A percentile compares a stretch with the other conserved stretches of the same genome.
These are phyloP conservation scores for Ctenodactylus gundi DNA, from an alignment of 2,113 vertebrate species.

Conservation along the genomic window DNA sequence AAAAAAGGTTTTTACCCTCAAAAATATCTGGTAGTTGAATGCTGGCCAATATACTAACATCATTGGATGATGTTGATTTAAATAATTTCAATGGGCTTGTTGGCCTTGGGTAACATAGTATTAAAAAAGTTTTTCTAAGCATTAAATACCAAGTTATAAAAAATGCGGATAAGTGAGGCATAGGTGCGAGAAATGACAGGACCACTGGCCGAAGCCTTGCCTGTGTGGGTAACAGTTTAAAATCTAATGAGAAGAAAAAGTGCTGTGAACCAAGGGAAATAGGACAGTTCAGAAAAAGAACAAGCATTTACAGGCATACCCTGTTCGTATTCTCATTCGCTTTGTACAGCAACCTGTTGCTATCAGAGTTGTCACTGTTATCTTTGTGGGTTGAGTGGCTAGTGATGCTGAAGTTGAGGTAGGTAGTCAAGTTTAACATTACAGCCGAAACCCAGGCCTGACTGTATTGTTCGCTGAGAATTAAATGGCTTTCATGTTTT, in stretches of 20 bases:
- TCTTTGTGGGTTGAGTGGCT: neutral
- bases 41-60: conserved; percentile 17
- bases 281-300: conserved; percentile 5
- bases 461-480: neutral
- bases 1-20: neutral
- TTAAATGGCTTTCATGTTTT: conserved; percentile 14
- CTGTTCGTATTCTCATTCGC: neutral
- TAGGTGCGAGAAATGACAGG: neutral
- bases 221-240: conserved; percentile 1
- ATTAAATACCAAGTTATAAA: conserved; percentile 1
- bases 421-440: neutral
- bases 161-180: conserved; percentile 22
- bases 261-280: neutral
- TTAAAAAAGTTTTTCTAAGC: conserved; percentile 30
- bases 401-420: neutral
- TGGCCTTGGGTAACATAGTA: neutral
- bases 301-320: no score
- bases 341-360: neutral
- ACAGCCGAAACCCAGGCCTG: neutral
- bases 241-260: conserved; percentile 4
- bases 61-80: neutral
- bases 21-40: neutral
- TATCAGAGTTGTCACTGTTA: neutral
- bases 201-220: neutral
- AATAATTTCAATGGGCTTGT: neutral